Conservation (phyloP, 2,113 vertebrate species). For the Centrocercus urophasianus region DNA sequence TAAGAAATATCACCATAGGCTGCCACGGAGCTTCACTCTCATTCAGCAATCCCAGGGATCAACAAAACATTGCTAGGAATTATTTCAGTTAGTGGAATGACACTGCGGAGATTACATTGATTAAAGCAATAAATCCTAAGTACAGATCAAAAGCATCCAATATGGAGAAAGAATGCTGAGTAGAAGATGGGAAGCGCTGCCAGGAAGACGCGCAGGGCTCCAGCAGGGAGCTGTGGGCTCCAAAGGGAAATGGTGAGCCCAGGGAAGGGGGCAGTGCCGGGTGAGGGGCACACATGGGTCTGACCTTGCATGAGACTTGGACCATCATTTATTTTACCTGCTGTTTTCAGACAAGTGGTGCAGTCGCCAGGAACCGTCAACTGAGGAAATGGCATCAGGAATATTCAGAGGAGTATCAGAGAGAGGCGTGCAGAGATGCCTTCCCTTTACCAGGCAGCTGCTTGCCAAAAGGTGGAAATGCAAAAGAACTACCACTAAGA, state of each 20-base stretch:
- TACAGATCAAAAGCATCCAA: constrained; percentile 1
- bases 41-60: constrained; percentile 21
- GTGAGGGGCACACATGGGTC: background rate
- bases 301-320: background rate
- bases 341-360: background rate
- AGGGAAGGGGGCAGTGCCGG: background rate
- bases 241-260: background rate
- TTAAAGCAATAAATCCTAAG: constrained; percentile 68
- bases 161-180: background rate
- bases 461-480: background rate
- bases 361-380: background rate
- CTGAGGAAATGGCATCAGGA: background rate
- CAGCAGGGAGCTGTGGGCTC: background rate
- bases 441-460: background rate
- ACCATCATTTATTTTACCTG: background rate
- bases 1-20: constrained; percentile 7
- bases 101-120: constrained; percentile 71
- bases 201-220: background rate
- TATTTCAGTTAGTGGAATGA: constrained; percentile 53
- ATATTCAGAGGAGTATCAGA: background rate
- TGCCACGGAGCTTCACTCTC: background rate
- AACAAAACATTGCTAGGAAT: constrained; percentile 60
- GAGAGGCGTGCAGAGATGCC: too few species aligned
- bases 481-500: background rate
- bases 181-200: background rate